A percentile compares a stretch with the other conserved stretches of the same genome.
These are phyloP conservation scores for Drosophila falleni DNA, from an alignment of 2,888 invertebrate genomes.

Conservation along the genomic window DNA sequence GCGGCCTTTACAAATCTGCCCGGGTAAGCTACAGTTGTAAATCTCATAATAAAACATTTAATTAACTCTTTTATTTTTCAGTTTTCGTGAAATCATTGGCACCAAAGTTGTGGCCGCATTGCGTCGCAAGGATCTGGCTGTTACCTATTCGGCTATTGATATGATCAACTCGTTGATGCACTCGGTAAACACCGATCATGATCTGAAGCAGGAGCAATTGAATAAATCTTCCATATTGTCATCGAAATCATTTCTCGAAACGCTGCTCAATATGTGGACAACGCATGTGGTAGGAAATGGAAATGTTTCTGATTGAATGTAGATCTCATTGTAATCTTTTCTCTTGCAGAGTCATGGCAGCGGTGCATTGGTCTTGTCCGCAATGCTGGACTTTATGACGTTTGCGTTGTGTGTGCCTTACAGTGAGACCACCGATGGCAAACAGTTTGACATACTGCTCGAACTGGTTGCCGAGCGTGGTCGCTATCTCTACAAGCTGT, in stretches of 20 bases:
- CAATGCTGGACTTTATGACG: conserved; percentile 99
- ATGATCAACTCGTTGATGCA: conserved; percentile 99
- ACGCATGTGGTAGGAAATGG: conserved; percentile 92
- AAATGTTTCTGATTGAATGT: background rate
- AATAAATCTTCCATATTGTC: conserved; percentile 98
- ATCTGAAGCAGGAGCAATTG: conserved; percentile 98
- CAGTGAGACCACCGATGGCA: conserved; percentile 99
- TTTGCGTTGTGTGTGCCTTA: conserved; percentile 99
- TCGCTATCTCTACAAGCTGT: conserved; percentile 94
- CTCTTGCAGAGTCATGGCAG: conserved; percentile 92
- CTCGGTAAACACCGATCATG: conserved; percentile 98
- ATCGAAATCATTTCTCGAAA: conserved; percentile 95
- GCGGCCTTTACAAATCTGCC: conserved; percentile 96
- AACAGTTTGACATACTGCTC: conserved; percentile 96
- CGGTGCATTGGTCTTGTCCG: conserved; percentile 97
- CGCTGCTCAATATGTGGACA: conserved; percentile 97
- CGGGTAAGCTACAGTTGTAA: conserved; percentile 88
- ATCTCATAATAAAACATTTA: background rate
- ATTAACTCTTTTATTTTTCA: conserved; percentile 76
- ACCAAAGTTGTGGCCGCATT: conserved; percentile 95
- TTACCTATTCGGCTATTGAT: conserved; percentile 98
- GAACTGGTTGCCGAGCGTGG: conserved; percentile 98
- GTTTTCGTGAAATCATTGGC: conserved; percentile 98
- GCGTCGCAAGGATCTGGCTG: conserved; percentile 93
- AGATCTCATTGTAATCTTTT: background rate